Conservation (phyloP, 2,113 vertebrate species). For the Haemorhous mexicanus region DNA sequence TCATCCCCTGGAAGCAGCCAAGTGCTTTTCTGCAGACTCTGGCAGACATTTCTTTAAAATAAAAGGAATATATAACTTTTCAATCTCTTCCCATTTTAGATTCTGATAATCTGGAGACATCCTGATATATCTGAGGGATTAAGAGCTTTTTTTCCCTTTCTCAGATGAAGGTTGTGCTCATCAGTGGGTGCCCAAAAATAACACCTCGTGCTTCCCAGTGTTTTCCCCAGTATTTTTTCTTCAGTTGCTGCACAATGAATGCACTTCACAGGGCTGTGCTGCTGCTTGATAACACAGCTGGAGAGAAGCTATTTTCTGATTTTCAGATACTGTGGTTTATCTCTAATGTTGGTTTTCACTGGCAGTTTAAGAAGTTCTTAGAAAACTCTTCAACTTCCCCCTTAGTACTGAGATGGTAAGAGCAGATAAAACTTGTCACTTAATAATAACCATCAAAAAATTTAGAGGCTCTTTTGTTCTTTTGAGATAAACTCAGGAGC, state of each 20-base stretch:
- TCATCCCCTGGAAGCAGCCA: background rate
- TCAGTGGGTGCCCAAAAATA: background rate
- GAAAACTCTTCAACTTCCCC: slow-evolving; percentile 40
- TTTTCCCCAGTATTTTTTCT: background rate
- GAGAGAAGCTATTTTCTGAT: slow-evolving; percentile 57
- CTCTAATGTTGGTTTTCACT: slow-evolving; percentile 31
- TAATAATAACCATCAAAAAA: background rate
- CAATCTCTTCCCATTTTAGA: background rate
- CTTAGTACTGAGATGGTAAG: background rate
- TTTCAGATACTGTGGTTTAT: slow-evolving; percentile 17
- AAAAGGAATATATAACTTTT: background rate
- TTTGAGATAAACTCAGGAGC: background rate
- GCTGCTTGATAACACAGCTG: slow-evolving; percentile 12
- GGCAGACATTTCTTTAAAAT: background rate
- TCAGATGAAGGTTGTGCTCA: background rate
- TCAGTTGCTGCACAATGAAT: background rate
- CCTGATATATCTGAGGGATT: background rate
- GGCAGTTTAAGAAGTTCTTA: slow-evolving; percentile 49
- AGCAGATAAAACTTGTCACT: background rate
- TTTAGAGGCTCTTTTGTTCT: background rate
- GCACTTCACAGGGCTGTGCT: background rate
- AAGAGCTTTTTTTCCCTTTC: background rate
- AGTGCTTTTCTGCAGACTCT: background rate
- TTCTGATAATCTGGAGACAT: background rate
- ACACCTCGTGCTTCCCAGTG: background rate